Evolutionary conservation across 2,113 vertebrate genomes (phyloP), one percentile per base, ranked within the genome.

Genomic region (Drymodes brunneopygia): DNA sequence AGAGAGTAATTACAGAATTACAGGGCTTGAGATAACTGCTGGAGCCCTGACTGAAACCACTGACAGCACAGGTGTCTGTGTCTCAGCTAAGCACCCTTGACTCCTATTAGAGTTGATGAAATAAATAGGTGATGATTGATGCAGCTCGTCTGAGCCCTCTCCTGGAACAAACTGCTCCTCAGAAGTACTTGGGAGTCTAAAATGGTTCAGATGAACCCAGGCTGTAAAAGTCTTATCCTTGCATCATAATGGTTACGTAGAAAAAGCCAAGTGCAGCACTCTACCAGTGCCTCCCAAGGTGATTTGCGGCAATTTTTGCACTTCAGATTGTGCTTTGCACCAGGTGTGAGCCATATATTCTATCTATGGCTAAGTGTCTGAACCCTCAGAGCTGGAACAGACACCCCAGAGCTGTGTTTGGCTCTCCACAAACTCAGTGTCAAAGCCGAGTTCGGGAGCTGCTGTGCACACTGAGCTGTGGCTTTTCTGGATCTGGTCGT

Each of bases 401-500:
- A 45, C 62, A 62, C 9, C 29, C 10, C 5, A 5, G 35, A 47
- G 47, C 12, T 50, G 9, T 20, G 36, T 29, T 81, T 36, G 19
- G 27, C 14, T 60, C 15, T 44, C 53, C 24, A 5, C 5, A 50
- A 18, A 25, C 23, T 45, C 3, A 0, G 17, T 14, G 12, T 18
- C 36, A 64, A 22, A 86, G 61, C 54, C 45, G 51, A 64, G 18
- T 3, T 2, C 29, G 28, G 22, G 70, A 81, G 38, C 20, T 58
- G 67, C 50, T 35, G 58, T 42, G 50, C 47, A 48, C 31, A 3
- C 45, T 16, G 13, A 72, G 21, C 35, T 0, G 0, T 24, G 23
- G 23, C 13, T 5, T 56, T 23, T 3, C n/a, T 29, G 9, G 33
- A 0, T 1, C 60, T 40, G 47, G 12, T 1, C 51, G 40, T 0